Percentiles rank a stretch among this genome's conserved stretches.
Evolutionary conservation across 1,140 invertebrate genomes (phyloP).

Genomic region (Drepana arcuata): DNA sequence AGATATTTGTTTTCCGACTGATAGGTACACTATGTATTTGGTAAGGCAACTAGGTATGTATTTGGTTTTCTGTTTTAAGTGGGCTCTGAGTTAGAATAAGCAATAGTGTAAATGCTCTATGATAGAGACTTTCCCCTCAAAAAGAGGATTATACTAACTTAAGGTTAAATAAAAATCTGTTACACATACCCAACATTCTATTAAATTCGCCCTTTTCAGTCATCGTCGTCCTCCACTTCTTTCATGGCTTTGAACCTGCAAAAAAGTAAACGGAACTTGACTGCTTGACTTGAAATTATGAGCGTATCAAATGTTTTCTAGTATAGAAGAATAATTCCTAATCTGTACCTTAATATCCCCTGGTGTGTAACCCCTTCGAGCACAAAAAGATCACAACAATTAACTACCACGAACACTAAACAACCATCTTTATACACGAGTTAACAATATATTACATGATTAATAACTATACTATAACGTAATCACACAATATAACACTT

Average conservation of each 20-base stretch:
- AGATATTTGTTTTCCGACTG: too few relatives aligned
- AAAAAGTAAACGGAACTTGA: slow-evolving; percentile 13
- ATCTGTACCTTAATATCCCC: slow-evolving; percentile 23
- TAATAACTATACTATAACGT: slow-evolving; percentile 4
- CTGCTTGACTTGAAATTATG: too few relatives aligned
- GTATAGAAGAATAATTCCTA: too few relatives aligned
- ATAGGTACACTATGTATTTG: too few relatives aligned
- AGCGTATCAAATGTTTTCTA: too few relatives aligned
- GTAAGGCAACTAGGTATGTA: too few relatives aligned
- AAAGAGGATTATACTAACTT: too few relatives aligned
- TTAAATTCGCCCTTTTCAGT: slow-evolving; percentile 62
- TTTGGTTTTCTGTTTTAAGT: too few relatives aligned
- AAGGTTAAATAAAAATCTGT: too few relatives aligned
- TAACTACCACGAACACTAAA: slow-evolving; percentile 44
- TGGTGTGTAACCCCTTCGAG: slow-evolving; percentile 14
- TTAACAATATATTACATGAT: slow-evolving; percentile 11
- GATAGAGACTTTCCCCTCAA: too few relatives aligned
- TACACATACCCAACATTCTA: slow-evolving; percentile 62
- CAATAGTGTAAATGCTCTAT: too few relatives aligned
- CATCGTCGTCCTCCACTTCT: slow-evolving; percentile 57
- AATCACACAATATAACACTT: slow-evolving; percentile 20
- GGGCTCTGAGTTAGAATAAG: too few relatives aligned
- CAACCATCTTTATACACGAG: slow-evolving; percentile 15
- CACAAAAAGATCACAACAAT: slow-evolving; percentile 31
- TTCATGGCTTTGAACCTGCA: slow-evolving; percentile 54